Conservation (phyloP, 2,797 vertebrate genomes). For the Staurois parvus region DNA sequence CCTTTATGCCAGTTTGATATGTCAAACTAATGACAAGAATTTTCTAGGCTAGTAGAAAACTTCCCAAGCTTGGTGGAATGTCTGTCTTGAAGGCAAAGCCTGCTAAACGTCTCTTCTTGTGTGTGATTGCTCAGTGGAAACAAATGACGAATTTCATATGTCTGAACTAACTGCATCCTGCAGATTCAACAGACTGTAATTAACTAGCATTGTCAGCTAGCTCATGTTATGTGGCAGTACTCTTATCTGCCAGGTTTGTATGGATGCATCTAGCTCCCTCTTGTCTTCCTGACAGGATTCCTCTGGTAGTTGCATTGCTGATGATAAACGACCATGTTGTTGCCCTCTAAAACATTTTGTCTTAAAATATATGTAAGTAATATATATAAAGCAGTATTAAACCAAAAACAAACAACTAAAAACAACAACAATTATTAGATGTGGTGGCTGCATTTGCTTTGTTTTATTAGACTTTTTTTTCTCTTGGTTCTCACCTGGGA, state of each 20-base stretch:
- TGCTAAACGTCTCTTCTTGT: not conserved
- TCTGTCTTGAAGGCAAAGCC: not conserved
- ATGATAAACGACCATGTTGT: not conserved
- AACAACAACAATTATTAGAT: no score
- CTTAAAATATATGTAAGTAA: no score
- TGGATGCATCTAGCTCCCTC: not conserved
- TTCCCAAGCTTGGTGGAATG: not conserved
- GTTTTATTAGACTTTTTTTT: no score
- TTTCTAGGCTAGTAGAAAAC: no score
- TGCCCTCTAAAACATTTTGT: no score
- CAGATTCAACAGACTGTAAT: conserved; percentile 38
- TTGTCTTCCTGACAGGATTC: not conserved
- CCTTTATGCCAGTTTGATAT: not conserved
- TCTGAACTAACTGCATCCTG: conserved; percentile 41
- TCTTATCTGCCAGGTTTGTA: not conserved
- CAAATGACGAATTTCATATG: conserved; percentile 24
- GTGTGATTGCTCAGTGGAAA: conserved; percentile 1
- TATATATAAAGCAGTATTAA: no score
- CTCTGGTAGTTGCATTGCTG: not conserved
- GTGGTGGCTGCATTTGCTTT: no score
- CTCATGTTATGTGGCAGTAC: not conserved
- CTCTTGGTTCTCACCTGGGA: no score
- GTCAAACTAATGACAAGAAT: not conserved
- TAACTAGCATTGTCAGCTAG: conserved; percentile 31
- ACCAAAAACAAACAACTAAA: no score